Conservation (phyloP, 2,888 invertebrate species). For the Apoda limacodes region DNA sequence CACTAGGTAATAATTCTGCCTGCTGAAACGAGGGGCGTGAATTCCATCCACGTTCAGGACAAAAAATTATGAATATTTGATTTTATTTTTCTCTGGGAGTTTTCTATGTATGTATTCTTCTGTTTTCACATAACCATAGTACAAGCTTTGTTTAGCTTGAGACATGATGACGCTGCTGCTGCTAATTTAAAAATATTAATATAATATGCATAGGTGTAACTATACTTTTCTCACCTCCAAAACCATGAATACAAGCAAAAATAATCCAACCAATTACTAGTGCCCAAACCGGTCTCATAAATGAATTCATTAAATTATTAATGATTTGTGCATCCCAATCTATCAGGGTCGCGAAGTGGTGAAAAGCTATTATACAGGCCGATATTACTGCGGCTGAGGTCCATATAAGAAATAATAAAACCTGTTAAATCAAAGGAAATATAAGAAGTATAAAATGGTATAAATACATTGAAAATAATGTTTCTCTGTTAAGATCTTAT, state of each 20-base stretch:
- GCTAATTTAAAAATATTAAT: no score
- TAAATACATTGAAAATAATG: background rate
- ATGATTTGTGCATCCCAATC: slow-evolving; percentile 25
- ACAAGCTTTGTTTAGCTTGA: no score
- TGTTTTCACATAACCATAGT: no score
- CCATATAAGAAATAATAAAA: slow-evolving; percentile 20
- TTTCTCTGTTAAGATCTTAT: background rate
- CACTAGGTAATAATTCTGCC: no score
- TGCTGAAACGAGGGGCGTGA: no score
- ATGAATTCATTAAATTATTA: no score
- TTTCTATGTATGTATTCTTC: no score
- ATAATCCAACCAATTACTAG: slow-evolving; percentile 38
- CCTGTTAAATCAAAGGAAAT: slow-evolving; percentile 17
- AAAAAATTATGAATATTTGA: no score
- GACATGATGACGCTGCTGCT: no score
- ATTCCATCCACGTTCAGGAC: no score
- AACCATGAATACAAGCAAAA: slow-evolving; percentile 42
- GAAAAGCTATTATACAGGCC: slow-evolving; percentile 19
- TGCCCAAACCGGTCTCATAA: slow-evolving; percentile 44
- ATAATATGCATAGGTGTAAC: no score
- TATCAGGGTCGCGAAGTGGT: slow-evolving; percentile 22
- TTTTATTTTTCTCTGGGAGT: no score
- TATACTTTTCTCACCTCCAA: slow-evolving; percentile 40
- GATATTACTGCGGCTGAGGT: slow-evolving; percentile 14
- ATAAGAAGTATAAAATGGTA: background rate